Evolutionary conservation across 1,140 invertebrate genomes (phyloP).

Genomic region (Periplaneta americana): DNA sequence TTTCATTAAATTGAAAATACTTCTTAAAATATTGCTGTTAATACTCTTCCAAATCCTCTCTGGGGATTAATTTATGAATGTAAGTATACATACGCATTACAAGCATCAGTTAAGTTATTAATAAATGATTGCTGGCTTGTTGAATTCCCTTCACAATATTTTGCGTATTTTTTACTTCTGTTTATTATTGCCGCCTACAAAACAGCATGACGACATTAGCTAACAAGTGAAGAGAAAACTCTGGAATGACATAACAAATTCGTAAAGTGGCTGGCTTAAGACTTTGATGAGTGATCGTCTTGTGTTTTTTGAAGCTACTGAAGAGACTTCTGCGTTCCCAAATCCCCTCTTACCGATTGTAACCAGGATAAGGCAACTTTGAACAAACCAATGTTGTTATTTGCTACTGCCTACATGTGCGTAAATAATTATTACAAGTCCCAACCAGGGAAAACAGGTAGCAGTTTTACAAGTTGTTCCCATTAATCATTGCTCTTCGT

Average conservation of each 20-base stretch:
- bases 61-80: too few species aligned
- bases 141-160: background rate
- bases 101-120: too few species aligned
- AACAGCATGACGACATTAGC: background rate
- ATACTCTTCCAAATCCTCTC: too few species aligned
- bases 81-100: too few species aligned
- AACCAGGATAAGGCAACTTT: background rate
- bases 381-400: background rate
- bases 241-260: background rate
- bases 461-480: constrained; percentile 8
- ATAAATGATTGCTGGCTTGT: background rate
- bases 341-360: background rate
- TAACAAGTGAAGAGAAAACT: background rate
- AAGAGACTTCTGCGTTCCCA: background rate
- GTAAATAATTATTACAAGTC: background rate
- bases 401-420: background rate
- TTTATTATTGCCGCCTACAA: background rate
- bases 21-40: too few species aligned
- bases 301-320: background rate
- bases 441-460: constrained; percentile 6
- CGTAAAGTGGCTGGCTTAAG: background rate
- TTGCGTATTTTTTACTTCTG: background rate
- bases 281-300: background rate
- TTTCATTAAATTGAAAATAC: too few species aligned
- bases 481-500: background rate